Evolutionary conservation across 1,140 invertebrate species (phyloP), one percentile per base, ranked within the genome.

Genomic region (Rhopalosiphum maidis): DNA sequence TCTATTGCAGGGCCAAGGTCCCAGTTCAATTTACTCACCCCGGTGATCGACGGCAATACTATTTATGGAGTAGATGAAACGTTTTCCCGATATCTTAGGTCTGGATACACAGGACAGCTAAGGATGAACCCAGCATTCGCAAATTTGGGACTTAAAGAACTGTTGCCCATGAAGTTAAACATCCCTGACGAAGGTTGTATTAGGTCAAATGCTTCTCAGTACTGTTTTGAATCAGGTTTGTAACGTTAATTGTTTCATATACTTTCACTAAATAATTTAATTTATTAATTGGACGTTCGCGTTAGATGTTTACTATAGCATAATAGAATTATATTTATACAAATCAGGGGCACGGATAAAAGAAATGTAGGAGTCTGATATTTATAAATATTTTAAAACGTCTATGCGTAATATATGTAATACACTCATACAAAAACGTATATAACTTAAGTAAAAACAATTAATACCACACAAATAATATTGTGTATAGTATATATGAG

Each of bases 101-200:
- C 97, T 8, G 97, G 97, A 25, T 97, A 97, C 94, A 97, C 97
- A 2, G 98, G 98, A 92, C 95, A 98, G 25, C 94, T 98, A 94
- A 96, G 97, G 18, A 98, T 98, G 98, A 98, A 98, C 95, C 98
- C 98, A 51, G 97, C 98, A 1, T 99, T 99, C 95, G 95, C 97
- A 93, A 97, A 98, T 94, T 98, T 98, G 94, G 98, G 98, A 0
- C 95, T 99, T 1, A 98, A 98, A 95, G 98, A 99, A 95, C 95
- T 99, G 86, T 95, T 99, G 25, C 98, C 98, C 0, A 95, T 98
- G n/a, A 99, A 98, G 95, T 95, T 98, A 54, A 97, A 98, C 94
- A 97, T 98, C 94, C 98, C 98, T 9, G 98, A 98, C 95, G 97
- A 98, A 95, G 98, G 98, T n/a, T 99, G 98, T 95, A 98, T 98